Evolutionary conservation across 2,797 vertebrate species (phyloP).

Genomic region (Bufotes viridis): DNA sequence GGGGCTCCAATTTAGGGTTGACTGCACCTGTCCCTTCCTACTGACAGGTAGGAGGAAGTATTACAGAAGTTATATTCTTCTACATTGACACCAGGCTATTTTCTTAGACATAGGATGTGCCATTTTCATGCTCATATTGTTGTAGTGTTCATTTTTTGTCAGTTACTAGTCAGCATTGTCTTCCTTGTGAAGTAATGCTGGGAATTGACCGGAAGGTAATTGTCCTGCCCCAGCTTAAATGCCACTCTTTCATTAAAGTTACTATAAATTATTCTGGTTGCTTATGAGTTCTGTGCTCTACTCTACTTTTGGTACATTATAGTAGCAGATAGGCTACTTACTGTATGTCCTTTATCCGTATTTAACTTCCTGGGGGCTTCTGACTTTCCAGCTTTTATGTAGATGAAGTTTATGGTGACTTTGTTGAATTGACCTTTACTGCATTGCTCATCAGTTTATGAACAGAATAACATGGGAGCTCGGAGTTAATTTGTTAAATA

Average conservation of each 20-base stretch:
- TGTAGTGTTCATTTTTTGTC: too few relatives aligned
- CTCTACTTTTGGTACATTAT: background rate
- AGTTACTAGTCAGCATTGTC: too few relatives aligned
- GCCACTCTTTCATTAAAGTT: too few relatives aligned
- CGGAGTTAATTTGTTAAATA: slow-evolving; percentile 45
- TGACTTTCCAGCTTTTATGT: background rate
- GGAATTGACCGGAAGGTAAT: too few relatives aligned
- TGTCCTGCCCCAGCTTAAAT: too few relatives aligned
- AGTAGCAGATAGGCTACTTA: background rate
- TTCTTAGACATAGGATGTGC: background rate
- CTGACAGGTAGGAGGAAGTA: background rate
- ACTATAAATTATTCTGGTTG: too few relatives aligned
- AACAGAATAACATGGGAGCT: slow-evolving; percentile 1
- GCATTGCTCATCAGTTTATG: background rate
- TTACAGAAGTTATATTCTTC: background rate
- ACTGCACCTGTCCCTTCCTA: background rate
- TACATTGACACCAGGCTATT: background rate
- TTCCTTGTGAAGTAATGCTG: too few relatives aligned
- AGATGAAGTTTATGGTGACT: background rate
- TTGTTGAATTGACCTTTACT: slow-evolving; percentile 22
- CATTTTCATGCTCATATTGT: too few relatives aligned
- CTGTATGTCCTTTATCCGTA: background rate
- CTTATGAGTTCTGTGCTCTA: background rate
- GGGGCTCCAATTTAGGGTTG: too few relatives aligned
- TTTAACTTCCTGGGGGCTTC: background rate